Conservation (phyloP, 2,888 invertebrate genomes). For the Chloroclysta siterata region DNA sequence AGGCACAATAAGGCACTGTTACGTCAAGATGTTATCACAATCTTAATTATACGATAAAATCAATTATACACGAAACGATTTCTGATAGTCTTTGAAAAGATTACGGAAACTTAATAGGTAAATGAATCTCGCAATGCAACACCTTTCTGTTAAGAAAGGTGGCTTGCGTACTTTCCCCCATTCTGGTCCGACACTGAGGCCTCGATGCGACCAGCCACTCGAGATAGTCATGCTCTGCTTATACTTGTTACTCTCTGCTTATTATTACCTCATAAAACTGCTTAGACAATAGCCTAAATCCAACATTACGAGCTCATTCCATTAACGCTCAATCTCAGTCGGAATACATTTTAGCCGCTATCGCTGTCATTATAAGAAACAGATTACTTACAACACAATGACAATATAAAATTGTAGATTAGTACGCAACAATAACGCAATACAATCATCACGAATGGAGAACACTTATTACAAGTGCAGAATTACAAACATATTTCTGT, state of each 20-base stretch:
- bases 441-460: constrained; percentile 50
- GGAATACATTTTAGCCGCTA: constrained; percentile 24
- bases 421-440: constrained; percentile 53
- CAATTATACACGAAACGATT: constrained; percentile 60
- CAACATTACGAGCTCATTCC: constrained; percentile 18
- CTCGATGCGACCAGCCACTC: constrained; percentile 56
- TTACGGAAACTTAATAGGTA: constrained; percentile 69
- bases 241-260: constrained; percentile 13
- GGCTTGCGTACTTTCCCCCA: constrained; percentile 60
- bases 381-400: constrained; percentile 46
- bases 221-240: constrained; percentile 52
- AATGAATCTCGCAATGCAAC: constrained; percentile 63
- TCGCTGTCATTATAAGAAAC: constrained; percentile 29
- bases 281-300: constrained; percentile 16
- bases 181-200: constrained; percentile 10
- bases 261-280: constrained; percentile 17
- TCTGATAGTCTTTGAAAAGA: constrained; percentile 77
- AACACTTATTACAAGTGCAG: constrained; percentile 53
- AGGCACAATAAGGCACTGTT: constrained; percentile 84
- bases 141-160: constrained; percentile 74
- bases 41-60: constrained; percentile 69
- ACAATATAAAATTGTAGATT: constrained; percentile 49
- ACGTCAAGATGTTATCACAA: constrained; percentile 82
- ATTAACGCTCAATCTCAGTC: constrained; percentile 30
- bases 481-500: constrained; percentile 60